phyloP scores from a whole-genome alignment of 2,113 vertebrate genomes.

The Carettochelys insculpta region DNA sequence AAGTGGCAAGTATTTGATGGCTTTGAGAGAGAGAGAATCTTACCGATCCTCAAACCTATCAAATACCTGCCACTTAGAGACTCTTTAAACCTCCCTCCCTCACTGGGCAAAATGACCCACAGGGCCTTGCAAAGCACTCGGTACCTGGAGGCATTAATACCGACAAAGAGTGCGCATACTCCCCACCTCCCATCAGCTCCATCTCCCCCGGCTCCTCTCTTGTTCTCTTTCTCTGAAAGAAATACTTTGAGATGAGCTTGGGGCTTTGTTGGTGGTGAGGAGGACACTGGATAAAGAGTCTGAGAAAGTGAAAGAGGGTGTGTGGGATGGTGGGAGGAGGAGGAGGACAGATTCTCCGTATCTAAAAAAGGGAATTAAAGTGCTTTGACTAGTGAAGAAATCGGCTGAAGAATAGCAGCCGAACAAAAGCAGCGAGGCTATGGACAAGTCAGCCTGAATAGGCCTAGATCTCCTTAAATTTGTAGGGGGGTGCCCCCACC shows the following conservation, averaged over 20 bases:
- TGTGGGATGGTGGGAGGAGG: conserved; percentile 42
- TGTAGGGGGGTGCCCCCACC: conserved; percentile 77
- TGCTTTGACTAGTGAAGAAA: conserved; percentile 93
- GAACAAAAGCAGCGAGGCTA: conserved; percentile 85
- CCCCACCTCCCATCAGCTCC: neutral
- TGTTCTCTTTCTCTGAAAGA: conserved; percentile 55
- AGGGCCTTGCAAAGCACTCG: neutral
- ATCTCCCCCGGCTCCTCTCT: conserved; percentile 22
- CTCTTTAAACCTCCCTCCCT: neutral
- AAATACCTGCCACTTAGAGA: accelerated
- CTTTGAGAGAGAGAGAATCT: neutral
- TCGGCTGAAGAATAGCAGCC: conserved; percentile 81
- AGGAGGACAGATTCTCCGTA: conserved; percentile 86
- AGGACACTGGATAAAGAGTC: conserved; percentile 76
- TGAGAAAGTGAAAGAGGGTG: conserved; percentile 85
- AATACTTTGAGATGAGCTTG: conserved; percentile 53
- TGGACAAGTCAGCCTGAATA: conserved; percentile 95
- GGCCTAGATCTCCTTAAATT: conserved; percentile 92
- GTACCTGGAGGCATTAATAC: neutral
- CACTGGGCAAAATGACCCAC: neutral
- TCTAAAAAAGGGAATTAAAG: conserved; percentile 95
- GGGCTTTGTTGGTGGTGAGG: conserved; percentile 73
- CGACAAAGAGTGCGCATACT: neutral
- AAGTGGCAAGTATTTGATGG: neutral
- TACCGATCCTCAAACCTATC: neutral